These are phyloP conservation scores for Anseranas semipalmata DNA, from an alignment of 2,113 vertebrate genomes.

Conservation along the genomic window DNA sequence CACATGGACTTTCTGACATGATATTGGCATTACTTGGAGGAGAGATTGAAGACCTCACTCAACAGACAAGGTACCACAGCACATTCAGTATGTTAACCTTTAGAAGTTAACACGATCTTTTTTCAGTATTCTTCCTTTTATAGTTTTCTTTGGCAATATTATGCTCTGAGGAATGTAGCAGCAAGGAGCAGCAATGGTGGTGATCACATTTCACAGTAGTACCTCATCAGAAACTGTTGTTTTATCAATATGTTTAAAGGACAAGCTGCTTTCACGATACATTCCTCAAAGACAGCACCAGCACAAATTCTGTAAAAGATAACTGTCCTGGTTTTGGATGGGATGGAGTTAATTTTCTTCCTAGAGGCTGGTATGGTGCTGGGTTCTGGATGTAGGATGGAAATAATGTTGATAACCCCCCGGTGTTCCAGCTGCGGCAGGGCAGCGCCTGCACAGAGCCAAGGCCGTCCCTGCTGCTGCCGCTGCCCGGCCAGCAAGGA, in stretches of 20 bases:
- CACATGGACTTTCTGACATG: background rate
- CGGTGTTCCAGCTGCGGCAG: too few species aligned
- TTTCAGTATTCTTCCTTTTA: background rate
- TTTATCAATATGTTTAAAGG: conserved; percentile 16
- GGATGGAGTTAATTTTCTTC: too few species aligned
- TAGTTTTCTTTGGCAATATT: background rate
- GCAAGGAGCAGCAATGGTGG: background rate
- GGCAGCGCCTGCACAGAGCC: too few species aligned
- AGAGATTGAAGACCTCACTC: background rate
- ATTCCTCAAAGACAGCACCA: background rate
- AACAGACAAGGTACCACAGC: background rate
- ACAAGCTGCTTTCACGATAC: conserved; percentile 3
- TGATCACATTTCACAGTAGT: conserved; percentile 34
- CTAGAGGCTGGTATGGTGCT: too few species aligned
- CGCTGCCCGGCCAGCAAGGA: too few species aligned
- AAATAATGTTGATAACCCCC: too few species aligned
- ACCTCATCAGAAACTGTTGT: conserved; percentile 21
- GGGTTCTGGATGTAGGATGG: too few species aligned
- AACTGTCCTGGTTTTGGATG: background rate
- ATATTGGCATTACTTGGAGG: background rate
- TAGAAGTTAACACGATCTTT: background rate
- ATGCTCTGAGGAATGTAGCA: conserved; percentile 12
- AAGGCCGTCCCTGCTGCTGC: too few species aligned
- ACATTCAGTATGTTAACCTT: background rate
- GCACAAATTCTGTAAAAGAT: conserved; percentile 3